A percentile compares a stretch with the other conserved stretches of the same genome.
phyloP scores from a whole-genome alignment of 2,888 invertebrate genomes.

The Apamea epomidion region DNA sequence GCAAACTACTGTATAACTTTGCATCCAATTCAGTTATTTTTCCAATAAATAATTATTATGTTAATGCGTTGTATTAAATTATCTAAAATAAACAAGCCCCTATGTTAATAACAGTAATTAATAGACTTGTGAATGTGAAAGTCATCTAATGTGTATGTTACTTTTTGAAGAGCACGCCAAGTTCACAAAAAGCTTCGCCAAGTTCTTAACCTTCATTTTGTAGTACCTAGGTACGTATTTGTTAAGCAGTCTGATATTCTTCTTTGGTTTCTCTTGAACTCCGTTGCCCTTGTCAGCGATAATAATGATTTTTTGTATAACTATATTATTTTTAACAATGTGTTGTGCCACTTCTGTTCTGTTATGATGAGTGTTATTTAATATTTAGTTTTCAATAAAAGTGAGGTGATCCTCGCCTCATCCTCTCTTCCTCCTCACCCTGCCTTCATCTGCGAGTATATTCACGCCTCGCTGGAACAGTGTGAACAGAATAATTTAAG shows the following conservation, averaged over 20 bases:
- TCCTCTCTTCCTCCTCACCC: background rate
- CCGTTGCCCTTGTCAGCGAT: background rate
- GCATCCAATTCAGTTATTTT: constrained; percentile 20
- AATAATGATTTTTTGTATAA: background rate
- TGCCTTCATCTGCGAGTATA: background rate
- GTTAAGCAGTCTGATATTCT: background rate
- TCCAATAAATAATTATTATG: constrained; percentile 12
- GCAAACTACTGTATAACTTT: constrained; percentile 40
- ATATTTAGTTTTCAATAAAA: background rate
- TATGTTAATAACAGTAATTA: constrained; percentile 4
- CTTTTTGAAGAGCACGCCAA: background rate
- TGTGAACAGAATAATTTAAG: constrained; percentile 43
- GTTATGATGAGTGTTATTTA: background rate
- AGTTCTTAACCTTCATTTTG: background rate
- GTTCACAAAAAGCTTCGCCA: background rate
- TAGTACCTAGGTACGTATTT: background rate
- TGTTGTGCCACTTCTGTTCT: background rate
- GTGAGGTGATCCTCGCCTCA: background rate
- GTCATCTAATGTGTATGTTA: background rate
- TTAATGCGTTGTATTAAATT: constrained; percentile 6
- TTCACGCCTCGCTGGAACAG: constrained; percentile 12
- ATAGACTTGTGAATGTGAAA: constrained; percentile 16
- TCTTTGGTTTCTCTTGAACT: background rate
- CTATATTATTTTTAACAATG: background rate
- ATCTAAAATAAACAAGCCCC: constrained; percentile 9